These are phyloP conservation scores for Bambusicola thoracicus DNA, from an alignment of 2,113 vertebrate genomes.

Conservation along the genomic window DNA sequence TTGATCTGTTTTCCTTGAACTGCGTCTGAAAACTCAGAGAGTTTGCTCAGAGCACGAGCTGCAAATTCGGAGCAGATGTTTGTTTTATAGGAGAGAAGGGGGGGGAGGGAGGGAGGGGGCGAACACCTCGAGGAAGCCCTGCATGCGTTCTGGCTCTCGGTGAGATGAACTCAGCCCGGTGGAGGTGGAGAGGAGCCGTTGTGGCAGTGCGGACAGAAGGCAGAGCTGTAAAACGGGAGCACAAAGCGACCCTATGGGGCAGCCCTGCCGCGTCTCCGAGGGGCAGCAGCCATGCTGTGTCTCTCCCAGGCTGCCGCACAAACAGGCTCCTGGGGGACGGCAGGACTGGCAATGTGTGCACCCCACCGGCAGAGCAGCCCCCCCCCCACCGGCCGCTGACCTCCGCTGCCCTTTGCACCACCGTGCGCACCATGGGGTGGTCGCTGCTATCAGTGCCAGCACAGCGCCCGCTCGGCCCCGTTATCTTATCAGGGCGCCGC, in stretches of 20 bases:
- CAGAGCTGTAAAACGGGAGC: not conserved
- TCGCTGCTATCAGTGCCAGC: not conserved
- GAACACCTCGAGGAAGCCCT: not conserved
- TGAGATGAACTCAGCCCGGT: slow-evolving; percentile 11
- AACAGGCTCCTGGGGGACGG: too few species aligned
- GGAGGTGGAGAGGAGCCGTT: not conserved
- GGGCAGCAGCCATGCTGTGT: not conserved
- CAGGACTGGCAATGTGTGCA: too few species aligned
- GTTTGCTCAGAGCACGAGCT: slow-evolving; percentile 38
- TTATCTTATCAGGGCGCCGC: not conserved
- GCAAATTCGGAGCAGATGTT: slow-evolving; percentile 71
- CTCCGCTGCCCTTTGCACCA: not conserved
- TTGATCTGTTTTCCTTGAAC: slow-evolving; percentile 45
- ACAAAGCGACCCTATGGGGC: not conserved
- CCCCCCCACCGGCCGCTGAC: not conserved
- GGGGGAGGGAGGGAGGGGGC: not conserved
- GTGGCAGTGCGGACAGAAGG: not conserved
- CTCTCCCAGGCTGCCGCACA: not conserved
- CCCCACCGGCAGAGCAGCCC: too few species aligned
- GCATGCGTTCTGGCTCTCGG: slow-evolving; percentile 8
- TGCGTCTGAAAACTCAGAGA: slow-evolving; percentile 23
- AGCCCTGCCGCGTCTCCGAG: not conserved
- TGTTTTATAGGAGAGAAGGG: slow-evolving; percentile 26
- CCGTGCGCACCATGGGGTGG: rapidly evolving
- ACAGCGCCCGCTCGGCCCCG: rapidly evolving